Base-by-base conservation (phyloP, 2,113 vertebrate genomes). In the Hystrix cristata region DNA sequence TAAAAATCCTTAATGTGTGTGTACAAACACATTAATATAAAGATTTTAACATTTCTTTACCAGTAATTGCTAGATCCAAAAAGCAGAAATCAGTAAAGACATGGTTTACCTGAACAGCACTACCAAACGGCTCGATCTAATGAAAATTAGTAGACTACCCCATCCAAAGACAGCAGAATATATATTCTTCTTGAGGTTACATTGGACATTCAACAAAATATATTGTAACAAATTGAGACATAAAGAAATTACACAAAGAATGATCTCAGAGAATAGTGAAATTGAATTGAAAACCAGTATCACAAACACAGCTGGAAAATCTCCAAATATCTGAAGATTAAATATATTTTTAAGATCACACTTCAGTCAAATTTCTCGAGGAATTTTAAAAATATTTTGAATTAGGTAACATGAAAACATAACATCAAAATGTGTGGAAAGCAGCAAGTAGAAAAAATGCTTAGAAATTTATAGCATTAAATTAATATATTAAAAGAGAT, bases 41-140 rank as follows among this genome's bases (percentile, higher is more conserved):
- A 88, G 78, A 92, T 29, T 88, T 94, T 31, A 92, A 15, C 67
- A 84, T 84, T 82, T 4, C 1, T 90, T 60, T 92, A 51, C 64
- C 16, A 64, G 55, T 94, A 94, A 94, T 85, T 95, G 18, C 46
- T 64, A 53, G 48, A 74, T 80, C 34, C 92, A 67, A 16, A 18
- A 95, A 82, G 55, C 38, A 96, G 83, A 96, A 91, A 93, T 95
- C 59, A 88, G 87, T 96, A 91, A 93, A 62, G 87, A 82, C 71
- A 74, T 10, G 72, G 80, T 95, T 87, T 72, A 51, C 46, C 27
- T 84, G 48, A 92, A 67, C 2, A 95, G 43, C 25, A 48, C 57
- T 60, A 83, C 90, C 69, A 95, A 94, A 95, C 67, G 92, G 67
- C 51, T 84, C 78, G 62, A 97, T 74, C 51, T 90, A 90, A 78